These are phyloP conservation scores for Amblyteles armatorius DNA, from an alignment of 2,888 invertebrate species.

Conservation along the genomic window DNA sequence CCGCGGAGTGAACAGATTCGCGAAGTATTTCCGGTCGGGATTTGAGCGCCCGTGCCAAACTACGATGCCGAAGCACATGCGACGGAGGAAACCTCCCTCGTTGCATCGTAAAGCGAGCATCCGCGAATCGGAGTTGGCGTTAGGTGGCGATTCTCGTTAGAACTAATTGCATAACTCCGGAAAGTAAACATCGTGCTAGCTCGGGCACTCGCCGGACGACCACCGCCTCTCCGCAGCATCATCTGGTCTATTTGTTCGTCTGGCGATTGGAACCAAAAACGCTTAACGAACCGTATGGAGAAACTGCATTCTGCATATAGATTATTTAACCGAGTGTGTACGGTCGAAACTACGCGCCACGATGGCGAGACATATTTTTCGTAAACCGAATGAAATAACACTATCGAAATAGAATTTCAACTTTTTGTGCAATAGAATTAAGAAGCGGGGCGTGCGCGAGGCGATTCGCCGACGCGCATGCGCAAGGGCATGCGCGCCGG, in stretches of 20 bases:
- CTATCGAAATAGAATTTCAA: conserved; percentile 56
- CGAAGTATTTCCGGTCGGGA: conserved; percentile 63
- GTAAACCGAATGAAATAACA: conserved; percentile 35
- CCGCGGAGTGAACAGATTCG: conserved; percentile 43
- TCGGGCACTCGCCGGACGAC: conserved; percentile 35
- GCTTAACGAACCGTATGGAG: conserved; percentile 19
- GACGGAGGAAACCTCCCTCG: conserved; percentile 19
- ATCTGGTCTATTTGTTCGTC: conserved; percentile 27
- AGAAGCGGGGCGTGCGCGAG: not conserved
- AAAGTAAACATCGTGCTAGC: conserved; percentile 51
- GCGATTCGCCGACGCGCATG: not conserved
- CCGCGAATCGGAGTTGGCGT: not conserved
- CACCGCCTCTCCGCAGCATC: not conserved
- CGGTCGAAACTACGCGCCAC: not conserved
- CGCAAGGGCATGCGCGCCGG: not conserved
- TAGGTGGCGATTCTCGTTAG: conserved; percentile 45
- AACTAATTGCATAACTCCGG: conserved; percentile 54
- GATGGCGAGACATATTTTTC: conserved; percentile 28
- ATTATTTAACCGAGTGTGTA: not conserved
- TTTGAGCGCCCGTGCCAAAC: conserved; percentile 56
- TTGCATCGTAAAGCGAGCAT: not conserved
- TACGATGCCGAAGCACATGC: conserved; percentile 37
- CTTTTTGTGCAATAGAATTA: conserved; percentile 46
- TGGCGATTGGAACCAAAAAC: conserved; percentile 12
- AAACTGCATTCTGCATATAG: no score